Evolutionary conservation across 2,888 invertebrate species (phyloP).

Genomic region (Lapara coniferarum): DNA sequence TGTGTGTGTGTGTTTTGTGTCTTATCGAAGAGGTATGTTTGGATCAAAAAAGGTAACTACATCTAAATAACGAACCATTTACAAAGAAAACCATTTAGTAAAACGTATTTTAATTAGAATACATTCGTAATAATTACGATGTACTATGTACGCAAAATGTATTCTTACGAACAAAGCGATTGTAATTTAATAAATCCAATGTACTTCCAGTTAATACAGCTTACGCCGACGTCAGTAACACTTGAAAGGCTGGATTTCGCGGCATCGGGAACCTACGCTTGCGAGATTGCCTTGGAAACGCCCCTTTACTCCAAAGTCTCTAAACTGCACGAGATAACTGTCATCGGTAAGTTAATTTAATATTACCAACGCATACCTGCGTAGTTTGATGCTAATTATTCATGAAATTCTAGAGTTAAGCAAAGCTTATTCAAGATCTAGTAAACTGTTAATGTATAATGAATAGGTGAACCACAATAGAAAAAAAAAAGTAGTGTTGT

Average conservation of each 20-base stretch:
- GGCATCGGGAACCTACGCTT: slow-evolving; percentile 90
- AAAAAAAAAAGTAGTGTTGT: background rate
- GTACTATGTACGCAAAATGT: background rate
- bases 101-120: background rate
- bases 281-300: slow-evolving; percentile 91
- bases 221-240: slow-evolving; percentile 79
- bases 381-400: slow-evolving; percentile 3
- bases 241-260: slow-evolving; percentile 89
- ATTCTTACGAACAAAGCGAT: background rate
- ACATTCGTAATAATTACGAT: background rate
- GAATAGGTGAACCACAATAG: background rate
- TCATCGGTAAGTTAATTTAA: slow-evolving; percentile 87
- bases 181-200: slow-evolving; percentile 26
- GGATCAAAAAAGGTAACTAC: too few species aligned
- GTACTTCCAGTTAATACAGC: slow-evolving; percentile 62
- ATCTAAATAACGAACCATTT: too few species aligned
- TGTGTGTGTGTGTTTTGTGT: too few species aligned
- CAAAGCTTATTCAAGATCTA: background rate
- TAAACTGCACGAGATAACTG: slow-evolving; percentile 88
- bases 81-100: too few species aligned
- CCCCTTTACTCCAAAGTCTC: slow-evolving; percentile 93
- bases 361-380: background rate
- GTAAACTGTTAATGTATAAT: background rate
- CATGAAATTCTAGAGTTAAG: slow-evolving; percentile 15
- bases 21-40: too few species aligned